Evolutionary conservation across 2,888 invertebrate genomes (phyloP).

Genomic region (Holacanthella duospinosa): DNA sequence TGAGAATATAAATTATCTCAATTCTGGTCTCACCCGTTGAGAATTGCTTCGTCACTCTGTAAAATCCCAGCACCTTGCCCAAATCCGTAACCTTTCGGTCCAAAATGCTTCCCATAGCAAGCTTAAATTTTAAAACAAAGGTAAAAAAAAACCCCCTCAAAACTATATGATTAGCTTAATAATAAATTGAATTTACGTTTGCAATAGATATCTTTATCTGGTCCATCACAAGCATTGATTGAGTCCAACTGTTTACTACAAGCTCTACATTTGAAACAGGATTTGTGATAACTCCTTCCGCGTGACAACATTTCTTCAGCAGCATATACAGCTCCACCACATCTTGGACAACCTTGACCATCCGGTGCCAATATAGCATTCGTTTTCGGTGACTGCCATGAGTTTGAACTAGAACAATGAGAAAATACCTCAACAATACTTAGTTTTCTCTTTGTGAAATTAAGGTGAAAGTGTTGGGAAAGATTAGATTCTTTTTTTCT

Average conservation of each 20-base stretch:
- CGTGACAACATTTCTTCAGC: conserved; percentile 86
- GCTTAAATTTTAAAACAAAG: conserved; percentile 50
- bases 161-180: neutral
- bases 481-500: too few relatives aligned
- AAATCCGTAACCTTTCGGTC: conserved; percentile 94
- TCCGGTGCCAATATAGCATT: conserved; percentile 52
- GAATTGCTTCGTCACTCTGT: conserved; percentile 70
- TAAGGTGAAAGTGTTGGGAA: too few relatives aligned
- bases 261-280: conserved; percentile 84
- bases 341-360: conserved; percentile 77
- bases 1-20: neutral
- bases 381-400: conserved; percentile 18
- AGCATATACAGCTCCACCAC: conserved; percentile 79
- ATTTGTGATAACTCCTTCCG: conserved; percentile 81
- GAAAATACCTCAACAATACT: too few relatives aligned
- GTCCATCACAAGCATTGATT: conserved; percentile 82
- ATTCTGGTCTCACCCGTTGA: conserved; percentile 58
- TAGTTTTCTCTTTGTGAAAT: too few relatives aligned
- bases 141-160: conserved; percentile 11
- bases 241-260: conserved; percentile 82
- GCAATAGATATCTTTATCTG: conserved; percentile 93
- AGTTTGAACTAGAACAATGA: conserved; percentile 7
- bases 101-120: conserved; percentile 94
- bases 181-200: conserved; percentile 57
- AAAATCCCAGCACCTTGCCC: conserved; percentile 91